Base-by-base conservation (phyloP, 2,888 invertebrate species). In the Junonia oenone region DNA sequence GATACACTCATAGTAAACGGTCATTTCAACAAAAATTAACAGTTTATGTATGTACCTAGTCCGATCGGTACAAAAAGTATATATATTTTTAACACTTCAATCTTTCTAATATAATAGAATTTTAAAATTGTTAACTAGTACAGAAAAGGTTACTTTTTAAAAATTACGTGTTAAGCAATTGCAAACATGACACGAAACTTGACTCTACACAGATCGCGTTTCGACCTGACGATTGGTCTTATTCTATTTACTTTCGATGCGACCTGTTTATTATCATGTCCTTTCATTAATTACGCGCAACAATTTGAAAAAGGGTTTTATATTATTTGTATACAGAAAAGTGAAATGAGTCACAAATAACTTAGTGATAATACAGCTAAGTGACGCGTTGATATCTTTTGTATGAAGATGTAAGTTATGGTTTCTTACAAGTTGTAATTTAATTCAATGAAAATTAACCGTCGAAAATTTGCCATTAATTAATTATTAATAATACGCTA, bases 321-420 rank as follows among this genome's bases (percentile, higher is more conserved):
- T 15, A 3, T 17, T 6, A 19, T 5, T 1, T 5, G 11, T n/a
- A 33, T n/a, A n/a, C 4, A 2, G 29, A 29, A 29, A 29, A 29
- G 8, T 6, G 8, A 29, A 29, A 29, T 6, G 8, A 29, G 6
- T 29, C 9, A 5, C 6, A 29, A 29, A 22, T 3, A 22, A 22
- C 22, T 22, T 22, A 22, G 3, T 22, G 13, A 17, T 22, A 9
- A n/a, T n/a, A n/a, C n/a, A n/a, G n/a, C n/a, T n/a, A n/a, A n/a
- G n/a, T n/a, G n/a, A 9, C 46, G 59, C 56, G 58, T 63, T 63
- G 58, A 61, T 51, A 27, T 60, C 62, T 62, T 63, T 62, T 63
- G 33, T 57, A 54, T 57, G 40, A 33, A 19, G n/a, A 11, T 14
- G 33, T 13, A 52, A 26, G 31, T 37, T 43, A 46, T 29, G 9